Evolutionary conservation across 2,888 invertebrate species (phyloP).

Genomic region (Orthosia gothica): DNA sequence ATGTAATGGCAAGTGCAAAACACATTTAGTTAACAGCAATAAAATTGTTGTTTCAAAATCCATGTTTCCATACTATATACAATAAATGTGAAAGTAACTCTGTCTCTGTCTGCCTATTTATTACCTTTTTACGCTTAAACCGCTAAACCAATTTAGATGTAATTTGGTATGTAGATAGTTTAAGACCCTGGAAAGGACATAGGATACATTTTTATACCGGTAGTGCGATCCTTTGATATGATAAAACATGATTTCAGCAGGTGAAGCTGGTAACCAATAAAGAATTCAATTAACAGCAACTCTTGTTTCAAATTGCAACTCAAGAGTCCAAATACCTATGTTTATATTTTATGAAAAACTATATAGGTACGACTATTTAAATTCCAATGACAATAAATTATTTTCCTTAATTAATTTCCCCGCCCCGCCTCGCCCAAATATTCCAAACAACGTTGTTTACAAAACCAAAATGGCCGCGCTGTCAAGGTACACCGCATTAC

Average conservation of each 20-base stretch:
- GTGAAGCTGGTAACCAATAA: too few relatives aligned
- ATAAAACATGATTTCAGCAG: too few relatives aligned
- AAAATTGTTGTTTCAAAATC: not conserved
- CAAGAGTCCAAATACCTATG: not conserved
- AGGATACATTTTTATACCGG: too few relatives aligned
- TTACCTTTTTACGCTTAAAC: too few relatives aligned
- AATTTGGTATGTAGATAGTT: too few relatives aligned
- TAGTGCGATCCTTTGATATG: too few relatives aligned
- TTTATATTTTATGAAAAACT: not conserved
- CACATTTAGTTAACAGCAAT: not conserved
- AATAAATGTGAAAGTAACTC: too few relatives aligned
- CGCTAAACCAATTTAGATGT: too few relatives aligned
- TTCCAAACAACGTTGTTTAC: conserved; percentile 53
- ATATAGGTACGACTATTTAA: not conserved
- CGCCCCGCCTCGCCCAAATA: conserved; percentile 33
- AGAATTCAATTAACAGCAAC: too few relatives aligned
- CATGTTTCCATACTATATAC: too few relatives aligned
- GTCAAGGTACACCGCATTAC: conserved; percentile 66
- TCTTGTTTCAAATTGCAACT: not conserved
- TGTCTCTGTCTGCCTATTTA: too few relatives aligned
- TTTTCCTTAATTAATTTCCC: conserved; percentile 50
- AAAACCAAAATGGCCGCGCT: conserved; percentile 63
- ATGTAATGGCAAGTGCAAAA: conserved; percentile 20
- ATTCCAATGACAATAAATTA: conserved; percentile 39
- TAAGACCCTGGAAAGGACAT: too few relatives aligned